Conservation (phyloP, 2,888 invertebrate genomes). For the Cylloceria caligata region DNA sequence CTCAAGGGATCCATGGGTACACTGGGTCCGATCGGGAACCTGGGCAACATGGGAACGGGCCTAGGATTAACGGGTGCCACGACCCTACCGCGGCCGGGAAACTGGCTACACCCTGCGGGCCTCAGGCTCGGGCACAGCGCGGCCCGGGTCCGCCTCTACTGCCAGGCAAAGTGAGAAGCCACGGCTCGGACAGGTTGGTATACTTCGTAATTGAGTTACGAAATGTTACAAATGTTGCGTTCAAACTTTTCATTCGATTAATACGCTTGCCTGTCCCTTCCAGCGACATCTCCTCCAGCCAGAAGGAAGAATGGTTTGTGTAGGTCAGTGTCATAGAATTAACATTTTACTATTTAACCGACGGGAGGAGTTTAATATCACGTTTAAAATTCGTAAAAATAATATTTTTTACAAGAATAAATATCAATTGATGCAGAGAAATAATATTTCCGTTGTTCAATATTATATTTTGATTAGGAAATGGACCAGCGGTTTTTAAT, state of each 20-base stretch:
- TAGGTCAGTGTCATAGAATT: constrained; percentile 85
- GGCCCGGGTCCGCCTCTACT: constrained; percentile 91
- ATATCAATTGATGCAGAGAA: too few relatives aligned
- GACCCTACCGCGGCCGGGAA: constrained; percentile 90
- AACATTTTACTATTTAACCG: neutral
- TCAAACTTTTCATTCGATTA: neutral
- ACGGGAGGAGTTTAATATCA: neutral
- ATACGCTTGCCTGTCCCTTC: constrained; percentile 47
- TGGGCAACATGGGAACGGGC: constrained; percentile 84
- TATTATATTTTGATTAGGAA: too few relatives aligned
- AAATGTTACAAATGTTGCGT: neutral
- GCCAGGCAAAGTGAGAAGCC: constrained; percentile 90
- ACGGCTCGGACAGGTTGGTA: constrained; percentile 85
- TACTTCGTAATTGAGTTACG: neutral
- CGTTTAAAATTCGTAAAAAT: neutral
- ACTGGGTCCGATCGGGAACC: constrained; percentile 86
- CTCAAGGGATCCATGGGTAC: constrained; percentile 86
- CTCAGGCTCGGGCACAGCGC: constrained; percentile 90
- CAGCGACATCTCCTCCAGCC: constrained; percentile 86
- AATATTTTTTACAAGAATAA: too few relatives aligned
- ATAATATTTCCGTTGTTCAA: too few relatives aligned
- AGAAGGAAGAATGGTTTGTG: constrained; percentile 97
- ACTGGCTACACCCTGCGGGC: constrained; percentile 98
- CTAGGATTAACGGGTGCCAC: constrained; percentile 84
- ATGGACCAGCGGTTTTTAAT: too few relatives aligned